Evolutionary conservation across 2,888 invertebrate species (phyloP).

Genomic region (Nysson spinosus): DNA sequence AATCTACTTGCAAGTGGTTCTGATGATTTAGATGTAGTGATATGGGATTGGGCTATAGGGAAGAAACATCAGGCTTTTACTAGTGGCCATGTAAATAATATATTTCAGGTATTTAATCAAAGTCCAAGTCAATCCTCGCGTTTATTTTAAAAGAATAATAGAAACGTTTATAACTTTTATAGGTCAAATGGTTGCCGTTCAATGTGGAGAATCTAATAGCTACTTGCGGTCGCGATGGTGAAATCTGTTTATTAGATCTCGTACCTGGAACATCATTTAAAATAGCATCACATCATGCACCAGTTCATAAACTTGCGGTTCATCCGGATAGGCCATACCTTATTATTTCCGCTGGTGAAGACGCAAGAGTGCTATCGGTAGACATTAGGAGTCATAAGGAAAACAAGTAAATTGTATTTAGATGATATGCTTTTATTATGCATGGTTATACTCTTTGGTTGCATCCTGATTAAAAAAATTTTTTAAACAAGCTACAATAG

Average conservation of each 20-base stretch:
- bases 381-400: slow-evolving; percentile 88
- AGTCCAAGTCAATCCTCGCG: neutral
- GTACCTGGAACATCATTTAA: slow-evolving; percentile 78
- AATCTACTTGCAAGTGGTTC: slow-evolving; percentile 90
- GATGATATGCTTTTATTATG: too few relatives aligned
- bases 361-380: slow-evolving; percentile 88
- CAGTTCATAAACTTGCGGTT: slow-evolving; percentile 92
- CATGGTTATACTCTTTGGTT: too few relatives aligned
- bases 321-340: slow-evolving; percentile 87
- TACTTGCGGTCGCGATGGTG: slow-evolving; percentile 93
- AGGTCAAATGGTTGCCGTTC: slow-evolving; percentile 90
- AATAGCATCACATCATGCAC: slow-evolving; percentile 84
- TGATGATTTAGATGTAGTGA: slow-evolving; percentile 90
- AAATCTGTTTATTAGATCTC: slow-evolving; percentile 83
- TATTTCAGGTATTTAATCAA: slow-evolving; percentile 86
- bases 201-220: slow-evolving; percentile 90
- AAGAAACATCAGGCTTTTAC: slow-evolving; percentile 83
- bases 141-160: slow-evolving; percentile 8
- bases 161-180: slow-evolving; percentile 38
- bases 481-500: too few relatives aligned
- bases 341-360: slow-evolving; percentile 92
- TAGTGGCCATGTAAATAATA: slow-evolving; percentile 91
- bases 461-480: too few relatives aligned
- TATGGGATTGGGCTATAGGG: slow-evolving; percentile 94
- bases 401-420: slow-evolving; percentile 80